phyloP scores from a whole-genome alignment of 2,888 invertebrate genomes.

The Chrysolina americana region DNA sequence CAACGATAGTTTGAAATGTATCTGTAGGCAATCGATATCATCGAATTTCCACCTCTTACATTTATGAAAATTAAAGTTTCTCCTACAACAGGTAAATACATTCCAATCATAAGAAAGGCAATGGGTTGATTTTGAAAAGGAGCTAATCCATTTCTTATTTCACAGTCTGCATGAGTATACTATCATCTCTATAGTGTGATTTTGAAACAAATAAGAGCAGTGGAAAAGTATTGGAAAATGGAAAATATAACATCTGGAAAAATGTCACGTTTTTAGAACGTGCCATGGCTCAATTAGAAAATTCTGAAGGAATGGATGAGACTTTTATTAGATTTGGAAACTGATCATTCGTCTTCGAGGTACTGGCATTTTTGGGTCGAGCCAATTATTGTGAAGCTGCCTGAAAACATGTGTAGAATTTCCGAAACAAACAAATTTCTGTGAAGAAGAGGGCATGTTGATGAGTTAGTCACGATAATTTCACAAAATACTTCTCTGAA shows the following conservation, averaged over 20 bases:
- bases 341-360: not conserved
- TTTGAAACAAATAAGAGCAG: constrained; percentile 30
- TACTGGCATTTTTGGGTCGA: not conserved
- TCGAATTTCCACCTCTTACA: too few relatives aligned
- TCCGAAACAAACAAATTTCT: too few relatives aligned
- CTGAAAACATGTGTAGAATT: not conserved
- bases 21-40: too few relatives aligned
- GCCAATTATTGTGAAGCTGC: not conserved
- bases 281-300: constrained; percentile 29
- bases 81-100: too few relatives aligned
- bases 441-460: too few relatives aligned
- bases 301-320: constrained; percentile 19
- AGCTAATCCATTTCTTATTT: too few relatives aligned
- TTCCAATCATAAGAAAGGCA: too few relatives aligned
- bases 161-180: not conserved
- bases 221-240: constrained; percentile 32
- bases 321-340: constrained; percentile 21
- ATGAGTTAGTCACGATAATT: too few relatives aligned
- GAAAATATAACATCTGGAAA: constrained; percentile 19
- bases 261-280: constrained; percentile 39
- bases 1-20: too few relatives aligned
- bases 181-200: not conserved
- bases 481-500: too few relatives aligned
- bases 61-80: too few relatives aligned
- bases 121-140: too few relatives aligned